Evolutionary conservation across 2,888 invertebrate species (phyloP).

Genomic region (Tenthredo scrophulariae): DNA sequence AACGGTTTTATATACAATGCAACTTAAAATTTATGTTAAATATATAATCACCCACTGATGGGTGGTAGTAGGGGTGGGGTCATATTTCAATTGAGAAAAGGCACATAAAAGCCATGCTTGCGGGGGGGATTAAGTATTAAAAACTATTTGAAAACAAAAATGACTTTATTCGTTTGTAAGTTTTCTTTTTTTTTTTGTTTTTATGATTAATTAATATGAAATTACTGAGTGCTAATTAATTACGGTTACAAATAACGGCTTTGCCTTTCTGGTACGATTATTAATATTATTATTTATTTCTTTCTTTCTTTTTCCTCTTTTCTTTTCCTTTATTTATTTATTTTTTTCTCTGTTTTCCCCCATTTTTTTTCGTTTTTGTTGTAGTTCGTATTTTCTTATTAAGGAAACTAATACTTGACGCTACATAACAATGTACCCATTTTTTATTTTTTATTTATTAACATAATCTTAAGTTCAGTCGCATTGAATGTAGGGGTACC

Average conservation of each 20-base stretch:
- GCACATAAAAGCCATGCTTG: slow-evolving; percentile 40
- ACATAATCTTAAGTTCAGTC: slow-evolving; percentile 60
- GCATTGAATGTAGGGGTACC: slow-evolving; percentile 64
- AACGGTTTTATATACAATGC: slow-evolving; percentile 44
- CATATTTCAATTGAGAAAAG: slow-evolving; percentile 31
- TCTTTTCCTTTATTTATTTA: background rate
- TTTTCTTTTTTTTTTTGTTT: slow-evolving; percentile 59
- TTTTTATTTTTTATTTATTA: background rate
- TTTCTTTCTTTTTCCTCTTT: background rate
- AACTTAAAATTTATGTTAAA: slow-evolving; percentile 34
- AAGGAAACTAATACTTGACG: slow-evolving; percentile 41
- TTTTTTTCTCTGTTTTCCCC: background rate
- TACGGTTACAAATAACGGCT: slow-evolving; percentile 63
- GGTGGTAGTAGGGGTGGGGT: background rate
- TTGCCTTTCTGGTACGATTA: slow-evolving; percentile 48
- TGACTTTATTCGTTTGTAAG: slow-evolving; percentile 59
- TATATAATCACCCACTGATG: background rate
- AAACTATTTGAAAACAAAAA: slow-evolving; percentile 63
- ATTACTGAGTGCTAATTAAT: slow-evolving; percentile 65
- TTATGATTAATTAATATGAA: slow-evolving; percentile 66
- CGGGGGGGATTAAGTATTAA: slow-evolving; percentile 24
- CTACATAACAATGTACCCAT: slow-evolving; percentile 49
- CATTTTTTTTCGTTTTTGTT: background rate
- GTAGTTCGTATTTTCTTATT: background rate
- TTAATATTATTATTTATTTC: background rate